Conservation (phyloP, 1,140 invertebrate genomes). For the Leptinotarsa undecemlineata region DNA sequence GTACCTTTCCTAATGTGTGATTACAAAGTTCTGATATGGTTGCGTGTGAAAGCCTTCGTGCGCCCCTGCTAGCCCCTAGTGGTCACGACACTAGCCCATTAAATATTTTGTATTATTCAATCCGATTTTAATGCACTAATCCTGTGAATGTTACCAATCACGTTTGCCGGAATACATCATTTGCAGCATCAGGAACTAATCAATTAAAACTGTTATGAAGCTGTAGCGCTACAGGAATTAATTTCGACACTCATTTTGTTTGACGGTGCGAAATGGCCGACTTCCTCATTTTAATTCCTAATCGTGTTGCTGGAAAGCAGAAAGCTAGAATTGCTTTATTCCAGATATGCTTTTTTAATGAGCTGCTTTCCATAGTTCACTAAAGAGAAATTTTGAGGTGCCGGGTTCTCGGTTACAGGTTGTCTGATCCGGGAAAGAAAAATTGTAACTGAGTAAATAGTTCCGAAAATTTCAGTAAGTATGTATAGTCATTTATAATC, state of each 20-base stretch:
- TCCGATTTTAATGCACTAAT: background rate
- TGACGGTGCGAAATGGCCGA: background rate
- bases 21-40: too few species aligned
- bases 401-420: background rate
- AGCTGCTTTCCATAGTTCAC: background rate
- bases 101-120: too few species aligned
- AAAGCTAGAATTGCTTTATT: conserved; percentile 6
- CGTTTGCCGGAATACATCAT: background rate
- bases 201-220: conserved; percentile 15
- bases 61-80: too few species aligned
- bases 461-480: too few species aligned
- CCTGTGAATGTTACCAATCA: background rate
- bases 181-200: conserved; percentile 13
- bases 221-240: conserved; percentile 3
- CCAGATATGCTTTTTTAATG: conserved; percentile 16
- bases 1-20: too few species aligned
- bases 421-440: background rate
- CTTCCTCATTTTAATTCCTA: conserved; percentile 19
- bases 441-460: background rate
- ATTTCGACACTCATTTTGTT: conserved; percentile 11
- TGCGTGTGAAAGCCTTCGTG: too few species aligned
- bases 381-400: background rate
- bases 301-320: conserved; percentile 11
- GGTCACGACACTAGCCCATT: too few species aligned
- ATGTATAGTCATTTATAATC: too few species aligned